Evolutionary conservation across 2,888 invertebrate species (phyloP), one percentile per base, ranked within the genome.

Genomic region (Cryptus viduatorius): DNA sequence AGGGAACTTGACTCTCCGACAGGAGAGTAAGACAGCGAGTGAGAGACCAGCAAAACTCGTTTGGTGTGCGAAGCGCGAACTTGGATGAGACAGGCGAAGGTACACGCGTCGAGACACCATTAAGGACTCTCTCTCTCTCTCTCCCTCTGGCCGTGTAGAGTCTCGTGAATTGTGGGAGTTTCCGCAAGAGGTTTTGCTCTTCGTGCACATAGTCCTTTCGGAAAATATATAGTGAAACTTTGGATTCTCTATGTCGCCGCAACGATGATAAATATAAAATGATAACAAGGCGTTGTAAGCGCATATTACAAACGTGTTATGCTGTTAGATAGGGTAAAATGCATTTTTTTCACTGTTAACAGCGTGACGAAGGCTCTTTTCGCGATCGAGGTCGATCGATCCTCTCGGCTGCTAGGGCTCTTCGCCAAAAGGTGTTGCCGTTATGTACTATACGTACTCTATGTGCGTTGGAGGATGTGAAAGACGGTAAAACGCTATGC

Each of bases 321-420:
- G 37, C 37, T 12, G 29, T 59, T 59, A 59, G 24, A 59, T 59
- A 59, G 10, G 59, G 59, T 12, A 59, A 24, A 59, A 8, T 53
- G n/a, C 8, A 16, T 50, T 50, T 50, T 53, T 59, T 59, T 14
- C 12, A 10, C 19, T 3, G 3, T 59, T 59, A 72, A 72, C 59
- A 12, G 72, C 56, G 53, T 16, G 42, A 59, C 61, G 37, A 72
- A 72, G 44, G 59, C 59, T 44, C 72, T 56, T 56, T 68, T 61
- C 69, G 69, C 48, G 78, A 79, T 79, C 78, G 78, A 79, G 78
- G 78, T 71, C 71, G 69, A 79, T 79, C 78, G 78, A 79, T 71
- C 69, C 61, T 50, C 44, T 50, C 44, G 19, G 71, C 10, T 24
- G 56, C 14, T 29, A 61, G 78, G 67, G 77, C 77, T 77, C 68